Conservation (phyloP, 2,113 vertebrate species). For the Epinephelus cyanopodus region DNA sequence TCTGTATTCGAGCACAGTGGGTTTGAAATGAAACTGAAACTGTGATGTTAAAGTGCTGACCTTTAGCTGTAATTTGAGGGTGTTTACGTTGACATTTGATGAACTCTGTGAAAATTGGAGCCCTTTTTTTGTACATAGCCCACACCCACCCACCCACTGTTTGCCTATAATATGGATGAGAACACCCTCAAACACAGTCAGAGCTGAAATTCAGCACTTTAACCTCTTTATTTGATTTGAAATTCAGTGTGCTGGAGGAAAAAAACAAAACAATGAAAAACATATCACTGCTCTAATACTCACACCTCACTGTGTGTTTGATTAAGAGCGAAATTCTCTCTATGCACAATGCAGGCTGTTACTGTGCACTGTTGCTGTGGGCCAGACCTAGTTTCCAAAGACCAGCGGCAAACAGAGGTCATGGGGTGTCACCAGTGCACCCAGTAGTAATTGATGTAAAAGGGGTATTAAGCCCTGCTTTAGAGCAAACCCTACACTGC, state of each 20-base stretch:
- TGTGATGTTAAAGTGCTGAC: conserved; percentile 26
- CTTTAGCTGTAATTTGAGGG: conserved; percentile 36
- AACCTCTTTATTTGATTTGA: conserved; percentile 25
- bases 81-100: conserved; percentile 48
- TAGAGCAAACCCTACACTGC: conserved; percentile 47
- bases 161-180: conserved; percentile 9
- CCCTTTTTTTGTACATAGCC: not conserved
- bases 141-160: not conserved
- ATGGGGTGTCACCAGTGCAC: conserved; percentile 38
- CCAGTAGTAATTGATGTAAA: conserved; percentile 70
- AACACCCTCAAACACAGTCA: conserved; percentile 3
- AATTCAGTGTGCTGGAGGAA: conserved; percentile 14
- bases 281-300: not conserved
- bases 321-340: not conserved
- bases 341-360: not conserved
- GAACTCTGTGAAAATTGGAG: conserved; percentile 9
- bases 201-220: conserved; percentile 28
- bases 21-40: conserved; percentile 31
- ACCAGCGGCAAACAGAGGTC: conserved; percentile 39
- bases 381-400: conserved; percentile 24
- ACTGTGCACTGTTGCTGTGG: not conserved
- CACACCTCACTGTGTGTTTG: not conserved
- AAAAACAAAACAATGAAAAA: conserved; percentile 22
- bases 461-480: conserved; percentile 55
- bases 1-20: not conserved